phyloP scores from a whole-genome alignment of 2,888 invertebrate species.

The Strigamia maritima region DNA sequence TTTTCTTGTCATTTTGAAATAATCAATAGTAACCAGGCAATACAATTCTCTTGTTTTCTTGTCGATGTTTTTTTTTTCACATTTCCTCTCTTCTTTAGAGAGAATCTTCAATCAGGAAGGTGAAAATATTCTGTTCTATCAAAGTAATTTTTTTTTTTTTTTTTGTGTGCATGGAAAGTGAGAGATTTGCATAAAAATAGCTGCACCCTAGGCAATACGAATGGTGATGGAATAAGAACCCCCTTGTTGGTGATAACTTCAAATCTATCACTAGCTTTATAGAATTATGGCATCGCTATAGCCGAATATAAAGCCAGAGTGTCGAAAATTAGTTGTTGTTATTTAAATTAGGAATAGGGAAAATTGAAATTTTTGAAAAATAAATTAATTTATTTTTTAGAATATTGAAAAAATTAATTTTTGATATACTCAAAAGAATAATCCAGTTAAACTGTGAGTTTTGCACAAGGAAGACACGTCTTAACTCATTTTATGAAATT shows the following conservation, averaged over 20 bases:
- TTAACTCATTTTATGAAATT: too few relatives aligned
- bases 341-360: too few relatives aligned
- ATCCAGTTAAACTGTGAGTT: too few relatives aligned
- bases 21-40: not conserved
- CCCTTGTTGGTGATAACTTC: not conserved
- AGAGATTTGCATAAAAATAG: not conserved
- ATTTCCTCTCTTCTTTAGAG: too few relatives aligned
- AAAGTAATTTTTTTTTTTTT: not conserved
- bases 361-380: too few relatives aligned
- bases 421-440: too few relatives aligned
- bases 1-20: not conserved
- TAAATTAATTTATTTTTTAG: too few relatives aligned
- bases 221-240: not conserved
- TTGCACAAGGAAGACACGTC: too few relatives aligned
- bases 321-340: not conserved
- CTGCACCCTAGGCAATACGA: not conserved
- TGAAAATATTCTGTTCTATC: not conserved
- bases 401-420: too few relatives aligned
- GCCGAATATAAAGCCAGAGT: not conserved
- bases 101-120: too few relatives aligned
- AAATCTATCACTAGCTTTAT: not conserved
- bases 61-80: too few relatives aligned
- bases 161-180: not conserved
- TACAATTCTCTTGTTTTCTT: not conserved
- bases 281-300: not conserved